Evolutionary conservation across 53 echinoderm and acorn worm species (phyloP).

Genomic region (Astropecten irregularis): DNA sequence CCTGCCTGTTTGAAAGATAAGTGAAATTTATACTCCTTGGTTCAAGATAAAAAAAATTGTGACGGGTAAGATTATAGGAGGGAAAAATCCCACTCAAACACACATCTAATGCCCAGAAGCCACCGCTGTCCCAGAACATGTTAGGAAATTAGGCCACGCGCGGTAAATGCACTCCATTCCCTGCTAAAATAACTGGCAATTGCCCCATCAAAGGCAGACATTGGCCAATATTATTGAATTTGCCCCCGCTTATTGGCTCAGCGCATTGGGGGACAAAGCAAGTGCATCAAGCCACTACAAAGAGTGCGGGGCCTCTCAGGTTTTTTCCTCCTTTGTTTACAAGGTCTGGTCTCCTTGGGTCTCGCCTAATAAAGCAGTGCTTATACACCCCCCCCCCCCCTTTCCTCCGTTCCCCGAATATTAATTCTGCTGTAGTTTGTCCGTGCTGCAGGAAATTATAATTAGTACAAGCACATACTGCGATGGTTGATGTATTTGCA

Average conservation of each 20-base stretch:
- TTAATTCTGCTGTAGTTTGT: slow-evolving; percentile 11
- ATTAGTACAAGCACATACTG: slow-evolving; percentile 25
- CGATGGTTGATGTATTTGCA: not conserved
- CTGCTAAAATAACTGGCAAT: slow-evolving; percentile 49
- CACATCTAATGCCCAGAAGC: slow-evolving; percentile 51
- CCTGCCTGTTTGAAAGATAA: too few species aligned
- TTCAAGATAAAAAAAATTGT: not conserved
- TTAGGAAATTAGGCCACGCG: slow-evolving; percentile 40
- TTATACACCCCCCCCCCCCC: too few species aligned
- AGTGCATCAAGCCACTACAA: slow-evolving; percentile 29
- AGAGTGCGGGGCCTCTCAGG: not conserved
- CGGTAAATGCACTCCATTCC: slow-evolving; percentile 58
- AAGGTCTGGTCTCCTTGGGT: slow-evolving; percentile 34
- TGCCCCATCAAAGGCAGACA: slow-evolving; percentile 48
- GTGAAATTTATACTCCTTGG: too few species aligned
- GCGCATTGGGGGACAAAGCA: slow-evolving; percentile 37
- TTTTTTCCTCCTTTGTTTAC: slow-evolving; percentile 35
- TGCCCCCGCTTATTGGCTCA: slow-evolving; percentile 50
- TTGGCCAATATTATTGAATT: slow-evolving; percentile 60
- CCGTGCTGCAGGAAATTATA: slow-evolving; percentile 19
- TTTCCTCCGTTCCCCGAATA: not conserved
- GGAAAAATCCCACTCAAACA: slow-evolving; percentile 1
- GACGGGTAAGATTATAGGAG: not conserved
- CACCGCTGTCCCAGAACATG: slow-evolving; percentile 49
- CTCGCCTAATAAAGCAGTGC: too few species aligned